Conservation (phyloP, 92 coral and sea anemone genomes). For the Pocillopora grandis region DNA sequence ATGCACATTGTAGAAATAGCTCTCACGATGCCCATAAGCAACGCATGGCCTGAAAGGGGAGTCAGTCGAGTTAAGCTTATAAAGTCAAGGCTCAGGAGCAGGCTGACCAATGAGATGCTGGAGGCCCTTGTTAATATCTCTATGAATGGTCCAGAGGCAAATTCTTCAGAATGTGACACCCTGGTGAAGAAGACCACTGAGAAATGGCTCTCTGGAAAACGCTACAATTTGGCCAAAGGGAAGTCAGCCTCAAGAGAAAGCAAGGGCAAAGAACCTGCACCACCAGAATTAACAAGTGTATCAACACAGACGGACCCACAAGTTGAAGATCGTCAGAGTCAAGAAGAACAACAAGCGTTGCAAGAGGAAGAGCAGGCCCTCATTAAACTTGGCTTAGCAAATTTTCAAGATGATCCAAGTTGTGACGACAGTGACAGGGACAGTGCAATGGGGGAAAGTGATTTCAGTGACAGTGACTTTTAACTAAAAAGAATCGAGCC, state of each 20-base stretch:
- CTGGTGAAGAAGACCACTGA: too few species aligned
- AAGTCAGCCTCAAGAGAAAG: too few species aligned
- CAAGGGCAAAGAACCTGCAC: neutral
- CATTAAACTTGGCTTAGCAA: constrained; percentile 1
- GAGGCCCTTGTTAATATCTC: too few species aligned
- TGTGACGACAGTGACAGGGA: constrained; percentile 14
- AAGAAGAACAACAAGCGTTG: neutral
- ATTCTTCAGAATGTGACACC: too few species aligned
- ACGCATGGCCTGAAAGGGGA: constrained; percentile 23
- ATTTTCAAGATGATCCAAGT: constrained; percentile 1
- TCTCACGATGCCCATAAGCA: constrained; percentile 30
- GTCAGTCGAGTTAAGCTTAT: constrained; percentile 21
- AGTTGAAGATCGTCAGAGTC: neutral
- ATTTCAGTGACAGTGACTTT: too few species aligned
- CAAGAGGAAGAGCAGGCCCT: constrained; percentile 27
- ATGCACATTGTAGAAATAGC: constrained; percentile 7
- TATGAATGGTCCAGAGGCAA: too few species aligned
- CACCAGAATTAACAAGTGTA: neutral
- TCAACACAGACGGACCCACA: constrained; percentile 10
- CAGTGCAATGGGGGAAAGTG: too few species aligned
- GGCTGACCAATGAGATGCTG: constrained; percentile 23
- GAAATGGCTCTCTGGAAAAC: too few species aligned
- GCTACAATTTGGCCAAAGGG: too few species aligned
- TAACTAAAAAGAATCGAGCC: too few species aligned
- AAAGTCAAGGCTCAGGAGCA: constrained; percentile 23